Evolutionary conservation across 2,113 vertebrate species (phyloP).

Genomic region (Grantiella picta): DNA sequence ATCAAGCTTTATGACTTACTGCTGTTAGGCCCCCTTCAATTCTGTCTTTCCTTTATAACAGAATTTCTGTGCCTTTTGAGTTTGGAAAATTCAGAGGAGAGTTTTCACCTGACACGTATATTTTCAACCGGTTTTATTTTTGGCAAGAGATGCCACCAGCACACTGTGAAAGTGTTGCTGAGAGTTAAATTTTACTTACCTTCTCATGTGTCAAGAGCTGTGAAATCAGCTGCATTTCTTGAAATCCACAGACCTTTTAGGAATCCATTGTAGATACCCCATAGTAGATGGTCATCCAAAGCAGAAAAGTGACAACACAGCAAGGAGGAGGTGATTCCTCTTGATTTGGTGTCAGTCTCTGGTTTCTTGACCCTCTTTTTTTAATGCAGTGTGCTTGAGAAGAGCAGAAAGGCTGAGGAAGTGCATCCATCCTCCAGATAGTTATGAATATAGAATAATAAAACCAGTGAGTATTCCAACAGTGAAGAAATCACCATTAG

Average conservation of each 20-base stretch:
- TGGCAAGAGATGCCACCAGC: neutral
- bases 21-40: neutral
- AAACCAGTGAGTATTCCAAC: neutral
- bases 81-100: neutral
- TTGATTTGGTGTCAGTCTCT: neutral
- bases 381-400: neutral
- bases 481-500: neutral
- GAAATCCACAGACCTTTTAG: neutral
- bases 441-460: neutral
- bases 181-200: neutral
- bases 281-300: neutral
- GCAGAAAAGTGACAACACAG: neutral
- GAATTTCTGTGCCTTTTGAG: neutral
- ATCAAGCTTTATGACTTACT: neutral
- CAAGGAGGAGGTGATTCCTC: neutral
- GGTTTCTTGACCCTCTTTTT: neutral
- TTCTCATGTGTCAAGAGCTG: neutral
- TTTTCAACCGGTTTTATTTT: neutral
- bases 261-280: neutral
- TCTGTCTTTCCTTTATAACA: neutral
- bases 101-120: rapidly evolving
- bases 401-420: neutral
- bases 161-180: neutral
- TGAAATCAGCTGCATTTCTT: neutral
- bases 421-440: neutral